Evolutionary conservation across 2,888 invertebrate genomes (phyloP).

Genomic region (Barypeithes pellucidus): DNA sequence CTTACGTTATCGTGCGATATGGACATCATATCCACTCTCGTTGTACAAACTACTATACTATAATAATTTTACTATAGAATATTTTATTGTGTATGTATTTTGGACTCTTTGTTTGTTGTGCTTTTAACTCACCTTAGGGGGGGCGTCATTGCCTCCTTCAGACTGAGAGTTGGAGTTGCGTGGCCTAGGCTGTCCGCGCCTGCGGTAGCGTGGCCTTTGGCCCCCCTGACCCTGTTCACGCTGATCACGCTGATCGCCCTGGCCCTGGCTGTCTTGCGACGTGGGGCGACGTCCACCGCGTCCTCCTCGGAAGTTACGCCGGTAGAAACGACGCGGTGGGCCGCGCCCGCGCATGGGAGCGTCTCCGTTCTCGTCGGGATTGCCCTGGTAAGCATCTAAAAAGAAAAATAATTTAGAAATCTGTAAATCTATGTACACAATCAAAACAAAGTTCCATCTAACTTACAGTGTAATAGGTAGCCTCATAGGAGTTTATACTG

Average conservation of each 20-base stretch:
- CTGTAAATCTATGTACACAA: too few relatives aligned
- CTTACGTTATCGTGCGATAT: too few relatives aligned
- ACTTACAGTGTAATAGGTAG: too few relatives aligned
- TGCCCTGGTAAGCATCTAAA: conserved; percentile 47
- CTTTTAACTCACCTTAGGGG: conserved; percentile 60
- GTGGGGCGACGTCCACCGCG: conserved; percentile 72
- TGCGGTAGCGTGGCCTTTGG: conserved; percentile 70
- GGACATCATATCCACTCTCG: too few relatives aligned
- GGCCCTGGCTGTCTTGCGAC: conserved; percentile 72
- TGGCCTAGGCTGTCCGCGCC: conserved; percentile 69
- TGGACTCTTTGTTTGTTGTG: too few relatives aligned
- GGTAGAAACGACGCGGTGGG: conserved; percentile 79
- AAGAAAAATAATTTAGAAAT: conserved; percentile 9
- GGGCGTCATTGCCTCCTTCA: conserved; percentile 64
- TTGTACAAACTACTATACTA: too few relatives aligned
- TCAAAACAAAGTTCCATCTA: too few relatives aligned
- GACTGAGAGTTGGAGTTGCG: conserved; percentile 69
- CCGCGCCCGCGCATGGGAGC: conserved; percentile 72
- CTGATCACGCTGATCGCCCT: conserved; percentile 70
- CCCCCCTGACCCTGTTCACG: conserved; percentile 66
- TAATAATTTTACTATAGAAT: too few relatives aligned
- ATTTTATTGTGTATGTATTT: too few relatives aligned
- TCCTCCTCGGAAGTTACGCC: conserved; percentile 80
- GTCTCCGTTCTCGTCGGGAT: conserved; percentile 67
- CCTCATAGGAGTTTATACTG: too few relatives aligned